Percentiles rank a stretch among this genome's conserved stretches.
Evolutionary conservation across 1,140 invertebrate genomes (phyloP).

Genomic region (Camponotus pennsylvanicus): DNA sequence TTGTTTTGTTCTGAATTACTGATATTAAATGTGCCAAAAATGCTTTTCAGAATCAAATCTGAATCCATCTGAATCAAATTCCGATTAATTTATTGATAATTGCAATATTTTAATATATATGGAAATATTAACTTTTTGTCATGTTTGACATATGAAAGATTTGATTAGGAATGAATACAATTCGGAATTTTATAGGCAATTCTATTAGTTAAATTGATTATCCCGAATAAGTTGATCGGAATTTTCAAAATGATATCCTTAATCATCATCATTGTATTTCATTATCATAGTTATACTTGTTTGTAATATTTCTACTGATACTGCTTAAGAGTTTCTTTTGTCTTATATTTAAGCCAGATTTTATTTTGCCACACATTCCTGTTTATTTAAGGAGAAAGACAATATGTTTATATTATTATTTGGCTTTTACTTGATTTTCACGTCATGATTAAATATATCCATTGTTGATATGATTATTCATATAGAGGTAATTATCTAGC

Average conservation of each 20-base stretch:
- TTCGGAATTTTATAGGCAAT: too few relatives aligned
- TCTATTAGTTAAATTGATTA: too few relatives aligned
- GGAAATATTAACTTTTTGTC: too few relatives aligned
- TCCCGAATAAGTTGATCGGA: too few relatives aligned
- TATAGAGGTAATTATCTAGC: constrained; percentile 25
- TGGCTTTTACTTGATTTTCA: constrained; percentile 41
- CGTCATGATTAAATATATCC: constrained; percentile 34
- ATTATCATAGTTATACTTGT: constrained; percentile 21
- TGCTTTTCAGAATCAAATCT: neutral
- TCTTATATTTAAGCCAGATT: constrained; percentile 32
- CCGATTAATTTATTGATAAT: too few relatives aligned
- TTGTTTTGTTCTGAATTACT: constrained; percentile 29
- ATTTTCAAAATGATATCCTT: constrained; percentile 1
- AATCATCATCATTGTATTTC: constrained; percentile 34
- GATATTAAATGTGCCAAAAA: constrained; percentile 49
- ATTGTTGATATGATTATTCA: constrained; percentile 50
- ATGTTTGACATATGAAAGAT: too few relatives aligned
- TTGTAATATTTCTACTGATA: constrained; percentile 48
- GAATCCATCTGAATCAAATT: too few relatives aligned
- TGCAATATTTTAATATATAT: too few relatives aligned
- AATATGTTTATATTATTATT: constrained; percentile 23
- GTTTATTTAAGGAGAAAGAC: constrained; percentile 75
- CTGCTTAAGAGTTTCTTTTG: constrained; percentile 61
- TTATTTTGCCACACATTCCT: constrained; percentile 77
- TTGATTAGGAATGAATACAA: too few relatives aligned